phyloP scores from a whole-genome alignment of 2,797 vertebrate genomes.

The Oophaga sylvatica region DNA sequence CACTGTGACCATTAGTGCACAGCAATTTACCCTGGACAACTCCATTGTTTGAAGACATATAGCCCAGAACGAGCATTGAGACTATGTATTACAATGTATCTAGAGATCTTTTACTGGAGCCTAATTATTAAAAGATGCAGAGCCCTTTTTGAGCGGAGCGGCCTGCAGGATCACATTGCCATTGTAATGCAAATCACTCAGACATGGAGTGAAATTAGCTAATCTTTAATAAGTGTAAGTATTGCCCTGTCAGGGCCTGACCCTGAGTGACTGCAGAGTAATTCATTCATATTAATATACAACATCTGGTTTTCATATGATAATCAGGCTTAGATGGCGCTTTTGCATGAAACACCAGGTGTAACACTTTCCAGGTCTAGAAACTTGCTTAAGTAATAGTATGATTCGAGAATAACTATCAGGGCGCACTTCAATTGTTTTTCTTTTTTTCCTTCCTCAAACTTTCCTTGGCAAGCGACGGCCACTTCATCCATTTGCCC shows the following conservation, averaged over 20 bases:
- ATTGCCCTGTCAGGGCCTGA: conserved; percentile 47
- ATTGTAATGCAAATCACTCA: neutral
- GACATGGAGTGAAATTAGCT: conserved; percentile 15
- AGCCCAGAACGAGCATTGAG: neutral
- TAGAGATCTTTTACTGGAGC: neutral
- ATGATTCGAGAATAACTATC: conserved; percentile 64
- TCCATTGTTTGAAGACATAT: neutral
- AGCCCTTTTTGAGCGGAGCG: neutral
- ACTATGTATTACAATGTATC: neutral
- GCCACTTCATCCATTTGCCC: conserved; percentile 75
- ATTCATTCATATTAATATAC: conserved; percentile 12
- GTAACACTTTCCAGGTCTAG: conserved; percentile 60
- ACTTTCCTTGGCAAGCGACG: conserved; percentile 72
- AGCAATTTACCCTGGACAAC: neutral
- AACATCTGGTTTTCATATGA: conserved; percentile 49
- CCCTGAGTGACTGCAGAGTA: conserved; percentile 26
- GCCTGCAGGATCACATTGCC: neutral
- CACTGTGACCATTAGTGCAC: neutral
- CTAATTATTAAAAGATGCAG: neutral
- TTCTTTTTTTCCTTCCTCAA: conserved; percentile 4
- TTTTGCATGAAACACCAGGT: conserved; percentile 29
- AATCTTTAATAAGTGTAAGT: conserved; percentile 32
- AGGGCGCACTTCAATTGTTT: conserved; percentile 67
- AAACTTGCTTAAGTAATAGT: conserved; percentile 61
- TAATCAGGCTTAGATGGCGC: conserved; percentile 25